A percentile compares a stretch with the other conserved stretches of the same genome.
Evolutionary conservation across 1,140 invertebrate genomes (phyloP).

Genomic region (Marisa cornuarietis): DNA sequence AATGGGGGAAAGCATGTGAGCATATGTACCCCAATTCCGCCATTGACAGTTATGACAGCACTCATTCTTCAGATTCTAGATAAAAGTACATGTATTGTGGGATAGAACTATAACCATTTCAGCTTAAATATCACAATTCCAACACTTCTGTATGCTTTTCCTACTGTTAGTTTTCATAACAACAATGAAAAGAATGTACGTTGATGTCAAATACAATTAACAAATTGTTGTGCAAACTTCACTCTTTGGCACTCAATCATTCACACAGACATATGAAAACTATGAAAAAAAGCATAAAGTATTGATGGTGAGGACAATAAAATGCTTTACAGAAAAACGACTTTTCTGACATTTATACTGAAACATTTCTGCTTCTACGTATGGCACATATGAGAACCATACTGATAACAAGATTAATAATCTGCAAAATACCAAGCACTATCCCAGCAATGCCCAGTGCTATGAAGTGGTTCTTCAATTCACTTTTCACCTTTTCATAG

Average conservation of each 20-base stretch:
- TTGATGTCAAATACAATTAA: too few species aligned
- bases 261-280: not conserved
- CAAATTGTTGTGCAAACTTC: not conserved
- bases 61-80: too few species aligned
- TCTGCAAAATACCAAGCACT: slow-evolving; percentile 33
- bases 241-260: not conserved
- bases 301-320: not conserved
- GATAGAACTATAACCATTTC: too few species aligned
- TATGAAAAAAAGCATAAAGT: not conserved
- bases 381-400: slow-evolving; percentile 16
- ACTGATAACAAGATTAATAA: slow-evolving; percentile 10
- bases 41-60: too few species aligned
- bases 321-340: not conserved
- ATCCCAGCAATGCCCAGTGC: slow-evolving; percentile 37
- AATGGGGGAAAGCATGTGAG: too few species aligned
- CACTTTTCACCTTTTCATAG: slow-evolving; percentile 31
- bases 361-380: not conserved
- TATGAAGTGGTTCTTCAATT: slow-evolving; percentile 33
- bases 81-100: too few species aligned
- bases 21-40: too few species aligned
- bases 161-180: too few species aligned
- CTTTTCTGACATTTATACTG: not conserved
- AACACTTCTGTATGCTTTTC: too few species aligned
- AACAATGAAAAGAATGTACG: not conserved
- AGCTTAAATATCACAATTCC: too few species aligned